phyloP scores from a whole-genome alignment of 2,797 vertebrate genomes.

The Oreochromis grahami region DNA sequence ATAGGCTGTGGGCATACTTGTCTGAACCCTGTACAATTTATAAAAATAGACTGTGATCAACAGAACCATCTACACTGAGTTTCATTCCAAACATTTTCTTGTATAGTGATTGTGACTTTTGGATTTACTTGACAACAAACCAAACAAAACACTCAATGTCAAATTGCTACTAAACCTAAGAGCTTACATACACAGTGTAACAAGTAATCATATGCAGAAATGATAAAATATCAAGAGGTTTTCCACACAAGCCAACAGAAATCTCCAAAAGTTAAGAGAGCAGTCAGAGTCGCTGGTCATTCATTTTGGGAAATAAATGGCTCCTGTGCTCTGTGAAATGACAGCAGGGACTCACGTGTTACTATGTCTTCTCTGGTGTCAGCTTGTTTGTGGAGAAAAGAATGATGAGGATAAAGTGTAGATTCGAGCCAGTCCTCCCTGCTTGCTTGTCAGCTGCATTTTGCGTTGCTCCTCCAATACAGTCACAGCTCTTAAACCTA shows the following conservation, averaged over 20 bases:
- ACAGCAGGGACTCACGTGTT: not conserved
- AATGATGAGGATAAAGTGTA: constrained; percentile 51
- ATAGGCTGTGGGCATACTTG: not conserved
- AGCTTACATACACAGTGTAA: constrained; percentile 4
- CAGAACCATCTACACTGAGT: not conserved
- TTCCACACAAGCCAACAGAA: constrained; percentile 17
- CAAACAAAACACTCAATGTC: constrained; percentile 2
- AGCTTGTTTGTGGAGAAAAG: constrained; percentile 65
- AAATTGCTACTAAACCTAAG: constrained; percentile 7
- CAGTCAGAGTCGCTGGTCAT: not conserved
- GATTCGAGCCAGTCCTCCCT: constrained; percentile 45
- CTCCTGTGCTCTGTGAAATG: constrained; percentile 10
- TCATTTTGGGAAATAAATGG: not conserved
- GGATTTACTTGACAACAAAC: not conserved
- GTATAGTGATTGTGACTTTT: not conserved
- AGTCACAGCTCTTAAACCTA: constrained; percentile 8
- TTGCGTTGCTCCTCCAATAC: constrained; percentile 7
- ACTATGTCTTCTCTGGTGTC: constrained; percentile 63
- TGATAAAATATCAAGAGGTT: constrained; percentile 26
- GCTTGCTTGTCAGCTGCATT: constrained; percentile 8
- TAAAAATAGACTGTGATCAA: constrained; percentile 23
- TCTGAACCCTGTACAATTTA: not conserved
- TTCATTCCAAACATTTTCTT: not conserved
- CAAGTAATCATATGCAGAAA: constrained; percentile 9
- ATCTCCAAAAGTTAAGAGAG: not conserved